Base-by-base conservation (phyloP, 2,797 vertebrate genomes). In the Merluccius polli region DNA sequence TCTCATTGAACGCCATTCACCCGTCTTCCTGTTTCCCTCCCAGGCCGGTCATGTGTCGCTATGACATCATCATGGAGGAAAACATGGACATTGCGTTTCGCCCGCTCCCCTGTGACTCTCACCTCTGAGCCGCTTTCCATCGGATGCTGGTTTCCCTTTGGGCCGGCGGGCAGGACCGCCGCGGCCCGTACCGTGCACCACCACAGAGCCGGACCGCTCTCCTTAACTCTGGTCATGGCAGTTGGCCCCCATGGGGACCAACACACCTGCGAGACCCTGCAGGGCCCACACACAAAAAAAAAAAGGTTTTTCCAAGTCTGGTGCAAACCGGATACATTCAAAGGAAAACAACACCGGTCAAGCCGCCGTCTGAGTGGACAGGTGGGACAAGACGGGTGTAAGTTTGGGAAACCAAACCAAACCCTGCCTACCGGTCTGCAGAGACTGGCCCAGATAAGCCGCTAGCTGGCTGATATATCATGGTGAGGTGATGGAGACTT, bases 1-100 rank as follows among this genome's bases (percentile, higher is more conserved):
- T 27, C 12, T 59, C 21, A 59, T 70, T 70, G 21, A 15, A 68
- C 29, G 27, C 29, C 65, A 68, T 7, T 73, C 31, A 10, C 59
- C 24, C 6, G 16, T 52, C 10, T 15, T 65, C 1, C 13, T 12
- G 72, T 13, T 13, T 81, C 18, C 74, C 21, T 30, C 27, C 7
- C 87, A 95, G 94, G 78, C 82, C 91, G 6, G 29, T 89, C 11
- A 89, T 95, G 91, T 95, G 94, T 72, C 87, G 91, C 0, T 93
- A 90, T 63, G 93, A 95, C 88, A 87, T 94, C 79, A 93, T 94
- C 77, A 79, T 94, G 91, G 94, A 95, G 84, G 94, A 95, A 83
- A 94, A 94, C 83, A 82, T 83, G 52, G 94, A 95, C 78, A 90
- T 93, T 81, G 86, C 91, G 0, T 94, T 95, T 68, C 89, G 92